A percentile compares a stretch with the other conserved stretches of the same genome.
Evolutionary conservation across 2,113 vertebrate species (phyloP).

Genomic region (Pithys albifrons): DNA sequence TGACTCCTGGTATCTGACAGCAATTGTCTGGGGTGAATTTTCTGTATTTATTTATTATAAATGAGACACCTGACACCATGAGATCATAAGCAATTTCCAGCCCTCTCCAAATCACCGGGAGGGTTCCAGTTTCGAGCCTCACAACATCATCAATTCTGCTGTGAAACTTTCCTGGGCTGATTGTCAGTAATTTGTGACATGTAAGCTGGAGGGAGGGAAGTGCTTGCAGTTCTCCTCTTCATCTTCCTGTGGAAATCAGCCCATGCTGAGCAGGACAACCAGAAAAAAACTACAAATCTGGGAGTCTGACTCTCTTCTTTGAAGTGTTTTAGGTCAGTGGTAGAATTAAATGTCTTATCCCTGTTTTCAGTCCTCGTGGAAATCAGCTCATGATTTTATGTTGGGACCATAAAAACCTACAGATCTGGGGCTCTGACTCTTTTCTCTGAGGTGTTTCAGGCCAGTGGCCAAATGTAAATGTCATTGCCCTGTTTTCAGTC

Average conservation of each 20-base stretch:
- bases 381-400: neutral
- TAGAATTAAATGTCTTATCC: neutral
- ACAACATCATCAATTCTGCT: constrained; percentile 26
- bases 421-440: neutral
- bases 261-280: neutral
- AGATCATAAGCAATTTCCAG: constrained; percentile 62
- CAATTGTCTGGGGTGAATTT: constrained; percentile 14
- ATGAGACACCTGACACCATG: constrained; percentile 45
- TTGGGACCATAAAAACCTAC: neutral
- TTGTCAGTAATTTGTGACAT: constrained; percentile 15
- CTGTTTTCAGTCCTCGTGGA: neutral
- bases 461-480: neutral
- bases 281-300: neutral
- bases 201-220: neutral
- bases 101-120: constrained; percentile 20
- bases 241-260: neutral
- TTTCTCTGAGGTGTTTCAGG: neutral
- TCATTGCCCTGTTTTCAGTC: neutral
- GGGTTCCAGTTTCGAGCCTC: constrained; percentile 6
- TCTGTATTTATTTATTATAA: constrained; percentile 51
- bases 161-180: constrained; percentile 26
- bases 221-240: neutral
- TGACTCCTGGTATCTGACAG: neutral
- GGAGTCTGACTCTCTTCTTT: neutral
- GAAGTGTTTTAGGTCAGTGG: neutral